Evolutionary conservation across 2,797 vertebrate genomes (phyloP).

Genomic region (Tenualosa ilisha): DNA sequence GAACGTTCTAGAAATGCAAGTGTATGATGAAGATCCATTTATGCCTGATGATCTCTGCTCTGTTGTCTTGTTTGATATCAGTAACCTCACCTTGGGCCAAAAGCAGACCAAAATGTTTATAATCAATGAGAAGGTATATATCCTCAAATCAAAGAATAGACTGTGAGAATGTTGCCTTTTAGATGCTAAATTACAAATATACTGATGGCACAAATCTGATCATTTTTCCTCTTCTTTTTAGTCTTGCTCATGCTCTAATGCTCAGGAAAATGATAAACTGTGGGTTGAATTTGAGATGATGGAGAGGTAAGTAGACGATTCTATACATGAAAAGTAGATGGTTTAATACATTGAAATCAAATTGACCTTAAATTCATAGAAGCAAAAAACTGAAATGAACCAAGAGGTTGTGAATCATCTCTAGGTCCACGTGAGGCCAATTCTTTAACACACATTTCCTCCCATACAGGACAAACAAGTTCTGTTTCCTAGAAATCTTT

Average conservation of each 20-base stretch:
- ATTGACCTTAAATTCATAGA: too few species aligned
- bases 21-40: constrained; percentile 78
- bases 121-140: not conserved
- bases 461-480: too few species aligned
- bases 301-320: constrained; percentile 68
- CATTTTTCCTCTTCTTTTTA: not conserved
- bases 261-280: constrained; percentile 70
- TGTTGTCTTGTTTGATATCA: constrained; percentile 76
- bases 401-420: too few species aligned
- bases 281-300: constrained; percentile 80
- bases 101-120: constrained; percentile 70
- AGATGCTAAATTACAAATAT: not conserved
- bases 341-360: not conserved
- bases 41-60: constrained; percentile 72
- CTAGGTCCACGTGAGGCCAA: too few species aligned
- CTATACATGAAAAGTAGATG: not conserved
- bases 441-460: too few species aligned
- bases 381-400: too few species aligned
- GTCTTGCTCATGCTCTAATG: not conserved
- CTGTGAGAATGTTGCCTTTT: not conserved
- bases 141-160: not conserved
- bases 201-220: not conserved
- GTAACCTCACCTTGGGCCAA: constrained; percentile 69
- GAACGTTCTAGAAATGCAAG: constrained; percentile 79
- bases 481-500: too few species aligned